phyloP scores from a whole-genome alignment of 2,797 vertebrate genomes.

The Rhinichthys osculus region DNA sequence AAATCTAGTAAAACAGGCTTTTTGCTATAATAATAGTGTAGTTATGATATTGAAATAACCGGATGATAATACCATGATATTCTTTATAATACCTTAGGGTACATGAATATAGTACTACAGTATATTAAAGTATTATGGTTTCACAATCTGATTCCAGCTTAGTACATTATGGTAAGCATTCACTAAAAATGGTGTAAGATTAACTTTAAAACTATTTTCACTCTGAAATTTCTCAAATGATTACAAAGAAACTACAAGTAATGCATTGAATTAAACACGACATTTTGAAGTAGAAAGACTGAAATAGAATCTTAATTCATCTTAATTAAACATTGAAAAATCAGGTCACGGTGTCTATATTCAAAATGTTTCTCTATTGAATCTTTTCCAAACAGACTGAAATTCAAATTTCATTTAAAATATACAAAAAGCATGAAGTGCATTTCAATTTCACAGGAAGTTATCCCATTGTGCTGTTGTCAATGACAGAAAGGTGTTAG shows the following conservation, averaged over 20 bases:
- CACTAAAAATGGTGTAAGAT: not conserved
- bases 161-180: not conserved
- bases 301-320: not conserved
- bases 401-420: constrained; percentile 25
- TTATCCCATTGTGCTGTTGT: constrained; percentile 37
- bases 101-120: not conserved
- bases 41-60: not conserved
- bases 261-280: not conserved
- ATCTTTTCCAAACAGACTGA: not conserved
- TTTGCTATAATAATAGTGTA: not conserved
- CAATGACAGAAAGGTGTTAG: constrained; percentile 47
- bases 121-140: not conserved
- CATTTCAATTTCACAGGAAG: constrained; percentile 43
- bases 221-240: not conserved
- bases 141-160: not conserved
- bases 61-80: not conserved
- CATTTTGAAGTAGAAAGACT: not conserved
- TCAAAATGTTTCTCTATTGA: not conserved
- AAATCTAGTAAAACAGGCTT: not conserved
- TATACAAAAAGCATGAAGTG: not conserved
- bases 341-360: not conserved
- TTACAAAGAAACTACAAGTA: not conserved
- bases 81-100: not conserved
- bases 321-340: not conserved
- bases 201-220: not conserved